Evolutionary conservation across 2,888 invertebrate genomes (phyloP).

Genomic region (Maniola hyperantus): DNA sequence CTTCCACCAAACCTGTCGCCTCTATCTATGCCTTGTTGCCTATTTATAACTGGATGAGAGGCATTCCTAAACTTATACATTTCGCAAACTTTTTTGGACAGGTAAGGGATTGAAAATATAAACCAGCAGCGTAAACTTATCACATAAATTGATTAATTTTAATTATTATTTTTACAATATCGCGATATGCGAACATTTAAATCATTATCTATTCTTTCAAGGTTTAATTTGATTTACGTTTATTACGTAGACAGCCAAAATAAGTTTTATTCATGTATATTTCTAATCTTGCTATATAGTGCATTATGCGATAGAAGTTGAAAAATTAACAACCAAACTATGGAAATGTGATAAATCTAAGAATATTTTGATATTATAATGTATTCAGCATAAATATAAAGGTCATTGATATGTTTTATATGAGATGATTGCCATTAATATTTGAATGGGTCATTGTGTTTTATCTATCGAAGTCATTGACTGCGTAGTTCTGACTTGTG

Average conservation of each 20-base stretch:
- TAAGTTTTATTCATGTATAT: neutral
- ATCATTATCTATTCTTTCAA: too few species aligned
- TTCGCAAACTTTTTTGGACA: neutral
- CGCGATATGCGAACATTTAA: neutral
- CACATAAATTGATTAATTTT: too few species aligned
- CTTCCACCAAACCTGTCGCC: slow-evolving; percentile 96
- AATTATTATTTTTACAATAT: neutral
- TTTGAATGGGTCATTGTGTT: slow-evolving; percentile 12
- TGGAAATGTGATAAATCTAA: too few species aligned
- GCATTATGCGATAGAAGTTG: neutral
- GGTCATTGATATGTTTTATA: slow-evolving; percentile 9
- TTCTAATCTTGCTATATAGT: neutral
- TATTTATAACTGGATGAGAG: slow-evolving; percentile 86
- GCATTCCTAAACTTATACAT: too few species aligned
- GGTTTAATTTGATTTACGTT: too few species aligned
- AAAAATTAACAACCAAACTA: neutral
- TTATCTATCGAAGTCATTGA: slow-evolving; percentile 11
- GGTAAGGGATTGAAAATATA: neutral
- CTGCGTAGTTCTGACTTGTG: slow-evolving; percentile 1
- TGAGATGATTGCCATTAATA: slow-evolving; percentile 8
- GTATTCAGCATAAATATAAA: neutral
- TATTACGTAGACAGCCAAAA: too few species aligned
- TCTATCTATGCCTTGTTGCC: slow-evolving; percentile 97
- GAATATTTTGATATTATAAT: neutral
- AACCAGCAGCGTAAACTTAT: neutral